Evolutionary conservation across 2,888 invertebrate species (phyloP).

Genomic region (Tiliacea aurago): DNA sequence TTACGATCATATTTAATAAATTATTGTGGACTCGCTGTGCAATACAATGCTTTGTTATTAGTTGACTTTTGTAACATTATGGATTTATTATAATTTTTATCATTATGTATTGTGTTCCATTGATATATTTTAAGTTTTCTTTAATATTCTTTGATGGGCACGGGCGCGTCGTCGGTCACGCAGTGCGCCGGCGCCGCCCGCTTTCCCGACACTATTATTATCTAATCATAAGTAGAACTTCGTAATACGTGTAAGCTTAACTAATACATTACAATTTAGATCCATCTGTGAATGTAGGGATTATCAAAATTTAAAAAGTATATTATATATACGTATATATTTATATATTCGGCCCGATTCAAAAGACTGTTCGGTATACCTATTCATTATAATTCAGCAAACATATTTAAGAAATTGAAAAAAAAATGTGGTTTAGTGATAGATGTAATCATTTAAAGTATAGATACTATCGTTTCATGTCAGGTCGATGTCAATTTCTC

Average conservation of each 20-base stretch:
- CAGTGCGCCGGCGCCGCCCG: constrained; percentile 54
- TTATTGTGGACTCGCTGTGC: constrained; percentile 89
- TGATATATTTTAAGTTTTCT: constrained; percentile 73
- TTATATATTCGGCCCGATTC: constrained; percentile 92
- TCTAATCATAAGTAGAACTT: constrained; percentile 77
- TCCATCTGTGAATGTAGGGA: constrained; percentile 86
- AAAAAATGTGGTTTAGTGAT: constrained; percentile 78
- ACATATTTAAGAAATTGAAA: constrained; percentile 80
- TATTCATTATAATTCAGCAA: constrained; percentile 88
- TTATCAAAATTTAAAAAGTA: constrained; percentile 82
- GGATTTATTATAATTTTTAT: constrained; percentile 70
- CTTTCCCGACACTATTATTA: constrained; percentile 61
- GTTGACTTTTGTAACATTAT: constrained; percentile 85
- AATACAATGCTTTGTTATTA: constrained; percentile 89
- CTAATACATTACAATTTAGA: constrained; percentile 81
- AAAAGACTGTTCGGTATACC: constrained; percentile 93
- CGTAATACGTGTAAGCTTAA: constrained; percentile 81
- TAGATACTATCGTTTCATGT: constrained; percentile 78
- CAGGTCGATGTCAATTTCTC: constrained; percentile 83
- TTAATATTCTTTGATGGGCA: constrained; percentile 50
- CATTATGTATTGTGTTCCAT: constrained; percentile 69
- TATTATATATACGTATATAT: constrained; percentile 55
- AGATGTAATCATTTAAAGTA: constrained; percentile 79
- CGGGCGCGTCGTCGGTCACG: constrained; percentile 42
- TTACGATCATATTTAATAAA: constrained; percentile 81